phyloP scores from a whole-genome alignment of 2,797 vertebrate genomes.

The Rhincodon typus region DNA sequence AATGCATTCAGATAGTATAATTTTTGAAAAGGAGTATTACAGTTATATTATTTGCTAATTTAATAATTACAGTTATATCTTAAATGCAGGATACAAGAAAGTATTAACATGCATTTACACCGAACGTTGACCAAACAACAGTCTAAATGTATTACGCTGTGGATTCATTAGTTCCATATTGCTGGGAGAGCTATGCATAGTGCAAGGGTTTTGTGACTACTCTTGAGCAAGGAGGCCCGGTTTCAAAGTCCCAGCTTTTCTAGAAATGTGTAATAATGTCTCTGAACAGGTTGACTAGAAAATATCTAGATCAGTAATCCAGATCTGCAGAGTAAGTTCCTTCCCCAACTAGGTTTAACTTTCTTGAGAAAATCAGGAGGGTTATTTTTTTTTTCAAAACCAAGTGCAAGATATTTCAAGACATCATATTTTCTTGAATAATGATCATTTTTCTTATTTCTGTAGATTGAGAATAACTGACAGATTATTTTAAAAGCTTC shows the following conservation, averaged over 20 bases:
- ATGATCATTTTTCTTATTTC: not conserved
- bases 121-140: not conserved
- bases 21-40: not conserved
- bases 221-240: too few species aligned
- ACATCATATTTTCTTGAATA: not conserved
- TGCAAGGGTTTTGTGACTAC: not conserved
- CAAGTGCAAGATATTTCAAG: not conserved
- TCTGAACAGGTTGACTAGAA: too few species aligned
- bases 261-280: too few species aligned
- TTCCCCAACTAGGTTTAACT: not conserved
- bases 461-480: not conserved
- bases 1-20: not conserved
- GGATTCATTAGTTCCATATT: not conserved
- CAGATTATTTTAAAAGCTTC: not conserved
- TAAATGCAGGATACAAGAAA: not conserved
- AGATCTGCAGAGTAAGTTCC: not conserved
- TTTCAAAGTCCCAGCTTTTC: too few species aligned
- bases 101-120: not conserved
- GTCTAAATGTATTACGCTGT: not conserved
- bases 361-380: not conserved
- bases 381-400: not conserved
- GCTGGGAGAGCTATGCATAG: not conserved
- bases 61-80: not conserved
- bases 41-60: not conserved
- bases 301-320: not conserved